Evolutionary conservation across 53 echinoderm and acorn worm genomes (phyloP).

Genomic region (Apostichopus leukothele): DNA sequence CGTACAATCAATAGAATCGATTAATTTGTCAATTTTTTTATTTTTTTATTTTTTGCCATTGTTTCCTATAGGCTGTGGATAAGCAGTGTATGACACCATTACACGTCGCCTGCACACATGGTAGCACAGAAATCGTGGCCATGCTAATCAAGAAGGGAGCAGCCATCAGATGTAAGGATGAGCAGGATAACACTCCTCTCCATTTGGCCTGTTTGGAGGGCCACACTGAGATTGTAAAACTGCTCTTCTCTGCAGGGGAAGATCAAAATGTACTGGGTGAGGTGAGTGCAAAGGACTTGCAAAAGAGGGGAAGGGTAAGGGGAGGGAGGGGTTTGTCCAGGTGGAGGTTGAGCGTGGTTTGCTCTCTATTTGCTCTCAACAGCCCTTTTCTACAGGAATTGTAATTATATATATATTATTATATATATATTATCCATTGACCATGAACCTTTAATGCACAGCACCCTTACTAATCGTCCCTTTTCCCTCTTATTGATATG

Average conservation of each 20-base stretch:
- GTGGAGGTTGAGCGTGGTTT: no score
- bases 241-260: constrained; percentile 82
- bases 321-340: no score
- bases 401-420: no score
- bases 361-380: no score
- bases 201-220: constrained; percentile 82
- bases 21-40: no score
- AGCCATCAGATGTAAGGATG: constrained; percentile 67
- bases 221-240: constrained; percentile 70
- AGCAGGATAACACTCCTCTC: constrained; percentile 80
- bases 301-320: no score
- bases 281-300: constrained; percentile 51
- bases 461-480: no score
- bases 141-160: constrained; percentile 78
- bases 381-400: no score
- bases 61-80: constrained; percentile 63
- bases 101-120: constrained; percentile 89
- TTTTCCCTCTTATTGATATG: no score
- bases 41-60: background rate
- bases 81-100: constrained; percentile 93
- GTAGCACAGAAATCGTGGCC: constrained; percentile 66
- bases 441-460: no score
- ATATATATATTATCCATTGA: no score
- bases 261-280: constrained; percentile 61
- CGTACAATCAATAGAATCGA: no score